Evolutionary conservation across 2,797 vertebrate genomes (phyloP).

Genomic region (Saguinus oedipus): DNA sequence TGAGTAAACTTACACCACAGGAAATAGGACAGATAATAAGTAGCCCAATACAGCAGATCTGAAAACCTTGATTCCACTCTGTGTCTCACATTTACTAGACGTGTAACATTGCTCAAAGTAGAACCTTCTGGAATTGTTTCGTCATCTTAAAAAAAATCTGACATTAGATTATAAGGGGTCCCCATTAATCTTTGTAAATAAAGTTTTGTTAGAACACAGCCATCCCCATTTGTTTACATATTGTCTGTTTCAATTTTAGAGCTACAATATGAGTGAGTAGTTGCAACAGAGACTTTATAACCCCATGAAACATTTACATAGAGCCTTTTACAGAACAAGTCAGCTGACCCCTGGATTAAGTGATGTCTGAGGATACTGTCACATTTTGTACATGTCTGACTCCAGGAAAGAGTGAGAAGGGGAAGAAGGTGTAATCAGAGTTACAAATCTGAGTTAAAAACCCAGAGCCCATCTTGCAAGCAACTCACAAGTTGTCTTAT

Average conservation of each 20-base stretch:
- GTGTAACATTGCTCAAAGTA: not conserved
- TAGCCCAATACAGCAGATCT: not conserved
- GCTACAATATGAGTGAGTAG: not conserved
- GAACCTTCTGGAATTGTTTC: not conserved
- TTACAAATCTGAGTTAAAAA: not conserved
- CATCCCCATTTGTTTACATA: not conserved
- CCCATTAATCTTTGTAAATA: not conserved
- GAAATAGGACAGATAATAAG: not conserved
- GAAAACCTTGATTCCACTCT: not conserved
- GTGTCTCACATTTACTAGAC: not conserved
- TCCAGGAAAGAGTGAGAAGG: not conserved
- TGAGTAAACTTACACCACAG: not conserved
- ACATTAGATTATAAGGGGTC: not conserved
- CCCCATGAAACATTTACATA: not conserved
- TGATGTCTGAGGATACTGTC: not conserved
- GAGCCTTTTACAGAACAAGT: not conserved
- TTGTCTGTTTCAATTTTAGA: not conserved
- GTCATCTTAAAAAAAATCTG: not conserved
- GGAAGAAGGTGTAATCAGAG: not conserved
- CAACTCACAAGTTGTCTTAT: not conserved
- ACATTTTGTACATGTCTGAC: not conserved
- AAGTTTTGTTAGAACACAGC: not conserved
- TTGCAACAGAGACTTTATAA: not conserved
- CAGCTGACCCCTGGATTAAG: not conserved
- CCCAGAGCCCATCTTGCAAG: not conserved